Conservation (phyloP, 2,888 invertebrate genomes). For the Eilema depressum region DNA sequence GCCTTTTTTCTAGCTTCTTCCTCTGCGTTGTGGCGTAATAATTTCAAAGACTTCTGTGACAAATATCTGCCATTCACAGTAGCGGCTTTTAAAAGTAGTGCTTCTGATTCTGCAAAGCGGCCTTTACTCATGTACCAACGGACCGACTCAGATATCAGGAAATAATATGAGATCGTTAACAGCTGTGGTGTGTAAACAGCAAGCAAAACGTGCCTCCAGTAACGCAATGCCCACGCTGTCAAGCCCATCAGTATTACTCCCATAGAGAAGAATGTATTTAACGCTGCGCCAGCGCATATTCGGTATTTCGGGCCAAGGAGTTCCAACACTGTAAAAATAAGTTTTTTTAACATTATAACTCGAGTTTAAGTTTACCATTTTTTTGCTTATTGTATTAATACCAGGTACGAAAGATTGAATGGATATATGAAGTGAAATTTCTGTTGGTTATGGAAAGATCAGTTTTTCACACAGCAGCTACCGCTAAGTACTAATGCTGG, state of each 20-base stretch:
- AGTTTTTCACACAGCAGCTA: no score
- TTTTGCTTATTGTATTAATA: neutral
- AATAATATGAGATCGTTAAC: constrained; percentile 88
- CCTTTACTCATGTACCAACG: constrained; percentile 92
- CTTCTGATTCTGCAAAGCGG: constrained; percentile 88
- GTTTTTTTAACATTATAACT: neutral
- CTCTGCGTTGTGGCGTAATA: constrained; percentile 57
- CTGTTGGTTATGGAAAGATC: no score
- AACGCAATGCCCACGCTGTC: constrained; percentile 89
- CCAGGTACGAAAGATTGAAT: no score
- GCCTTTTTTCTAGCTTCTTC: constrained; percentile 59
- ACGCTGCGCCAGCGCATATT: constrained; percentile 89
- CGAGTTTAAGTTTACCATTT: no score
- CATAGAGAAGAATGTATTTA: constrained; percentile 89
- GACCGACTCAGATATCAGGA: constrained; percentile 90
- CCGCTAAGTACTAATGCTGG: no score
- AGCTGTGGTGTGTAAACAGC: constrained; percentile 90
- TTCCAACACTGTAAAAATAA: constrained; percentile 87
- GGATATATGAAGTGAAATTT: no score
- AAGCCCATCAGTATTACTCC: constrained; percentile 90
- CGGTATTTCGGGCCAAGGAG: constrained; percentile 90
- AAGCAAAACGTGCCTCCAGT: constrained; percentile 90
- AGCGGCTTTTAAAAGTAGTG: constrained; percentile 88
- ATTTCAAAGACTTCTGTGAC: constrained; percentile 68
- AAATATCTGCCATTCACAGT: constrained; percentile 81